Evolutionary conservation across 2,888 invertebrate genomes (phyloP).

Genomic region (Erebia aethiops): DNA sequence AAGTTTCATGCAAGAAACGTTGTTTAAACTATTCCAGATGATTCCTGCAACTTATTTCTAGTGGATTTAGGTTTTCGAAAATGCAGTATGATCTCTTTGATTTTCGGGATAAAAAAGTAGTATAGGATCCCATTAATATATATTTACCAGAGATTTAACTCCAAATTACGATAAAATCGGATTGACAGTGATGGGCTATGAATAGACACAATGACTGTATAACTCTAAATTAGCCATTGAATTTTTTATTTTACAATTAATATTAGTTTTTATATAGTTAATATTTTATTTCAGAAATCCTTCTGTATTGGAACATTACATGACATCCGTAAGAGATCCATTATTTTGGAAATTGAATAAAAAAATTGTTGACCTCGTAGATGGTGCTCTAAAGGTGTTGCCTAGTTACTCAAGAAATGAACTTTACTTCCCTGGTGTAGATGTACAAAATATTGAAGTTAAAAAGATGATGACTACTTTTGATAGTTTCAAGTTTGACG

Average conservation of each 20-base stretch:
- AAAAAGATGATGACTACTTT: slow-evolving; percentile 86
- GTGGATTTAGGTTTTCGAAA: no score
- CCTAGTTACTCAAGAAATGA: slow-evolving; percentile 83
- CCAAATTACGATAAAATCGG: no score
- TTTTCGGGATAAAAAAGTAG: no score
- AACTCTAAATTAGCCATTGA: background rate
- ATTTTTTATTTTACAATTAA: background rate
- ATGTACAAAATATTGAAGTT: slow-evolving; percentile 83
- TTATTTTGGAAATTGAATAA: slow-evolving; percentile 87
- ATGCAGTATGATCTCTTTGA: no score
- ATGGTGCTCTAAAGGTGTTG: slow-evolving; percentile 81
- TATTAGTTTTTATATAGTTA: slow-evolving; percentile 12
- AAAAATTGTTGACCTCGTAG: slow-evolving; percentile 81
- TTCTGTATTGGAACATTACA: slow-evolving; percentile 72
- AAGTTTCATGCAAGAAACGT: slow-evolving; percentile 36
- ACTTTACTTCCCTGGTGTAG: slow-evolving; percentile 84
- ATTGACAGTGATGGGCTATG: no score
- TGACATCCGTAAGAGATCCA: slow-evolving; percentile 87
- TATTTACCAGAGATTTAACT: no score
- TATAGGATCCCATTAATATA: no score
- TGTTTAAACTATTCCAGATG: background rate
- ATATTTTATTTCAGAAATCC: slow-evolving; percentile 57
- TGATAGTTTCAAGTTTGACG: slow-evolving; percentile 85
- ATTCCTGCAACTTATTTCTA: no score
- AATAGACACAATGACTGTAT: no score